Evolutionary conservation across 2,113 vertebrate species (phyloP), one percentile per base, ranked within the genome.

Genomic region (Sorex fumeus): DNA sequence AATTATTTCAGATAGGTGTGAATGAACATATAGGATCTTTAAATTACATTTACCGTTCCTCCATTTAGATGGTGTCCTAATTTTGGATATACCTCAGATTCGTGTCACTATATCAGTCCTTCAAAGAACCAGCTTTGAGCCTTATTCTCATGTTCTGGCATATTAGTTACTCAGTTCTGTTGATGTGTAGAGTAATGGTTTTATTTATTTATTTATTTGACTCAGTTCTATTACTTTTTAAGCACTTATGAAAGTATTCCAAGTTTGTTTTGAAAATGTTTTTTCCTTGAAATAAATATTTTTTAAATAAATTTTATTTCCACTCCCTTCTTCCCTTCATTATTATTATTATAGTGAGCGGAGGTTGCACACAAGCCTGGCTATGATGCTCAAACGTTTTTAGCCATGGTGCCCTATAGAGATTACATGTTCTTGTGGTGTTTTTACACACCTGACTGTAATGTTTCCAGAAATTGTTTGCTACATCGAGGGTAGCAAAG

Each of bases 1-100:
- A 40, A 45, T 87, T 71, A 66, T 74, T 40, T 25, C 60, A 30
- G 0, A 19, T 95, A 13, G 82, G 23, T 79, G 53, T 82, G 25
- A 40, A 69, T 84, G 64, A 82, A 1, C 47, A 70, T 64, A 27
- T 43, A 36, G 10, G 8, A 43, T 78, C 34, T 50, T 81, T 60
- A 57, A 60, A 28, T 71, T 2, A 11, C n/a, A n/a, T 15, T 66
- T 94, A 30, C 77, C 62, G 6, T 28, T 91, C 53, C 53, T 74
- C 36, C 25, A 7, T 87, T 32, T 94, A 60, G 28, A 43, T 50
- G 62, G 32, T 72, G 8, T n/a, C 13, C 43, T 82, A 62, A 77
- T 77, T 81, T 84, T 81, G 66, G 53, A 87, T 89, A 60, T 45
- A 47, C 19, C 47, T 74, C 11, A 75, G 62, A 88, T 91, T 93